A percentile compares a stretch with the other conserved stretches of the same genome.
These are phyloP conservation scores for Sycophila texana DNA, from an alignment of 2,888 invertebrate genomes.

Conservation along the genomic window DNA sequence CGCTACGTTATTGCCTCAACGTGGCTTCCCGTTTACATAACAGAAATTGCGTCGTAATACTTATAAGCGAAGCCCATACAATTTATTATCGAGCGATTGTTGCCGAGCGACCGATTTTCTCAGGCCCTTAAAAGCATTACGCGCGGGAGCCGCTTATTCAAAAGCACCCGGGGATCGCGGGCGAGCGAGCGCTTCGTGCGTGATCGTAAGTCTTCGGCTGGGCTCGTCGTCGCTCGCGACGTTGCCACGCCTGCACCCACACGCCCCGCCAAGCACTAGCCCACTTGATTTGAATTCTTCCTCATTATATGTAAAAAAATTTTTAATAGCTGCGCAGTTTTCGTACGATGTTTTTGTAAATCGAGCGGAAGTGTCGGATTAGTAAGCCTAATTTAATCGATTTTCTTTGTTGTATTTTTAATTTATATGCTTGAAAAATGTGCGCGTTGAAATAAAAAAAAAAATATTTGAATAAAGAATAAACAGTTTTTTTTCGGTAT, in stretches of 20 bases:
- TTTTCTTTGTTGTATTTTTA: no score
- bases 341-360: no score
- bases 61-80: neutral
- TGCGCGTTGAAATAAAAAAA: no score
- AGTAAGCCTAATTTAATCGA: no score
- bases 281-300: constrained; percentile 6
- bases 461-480: no score
- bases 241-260: neutral
- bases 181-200: neutral
- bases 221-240: neutral
- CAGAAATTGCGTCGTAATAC: constrained; percentile 40
- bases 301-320: neutral
- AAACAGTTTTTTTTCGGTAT: no score
- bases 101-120: constrained; percentile 9
- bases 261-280: neutral
- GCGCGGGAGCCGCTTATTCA: neutral
- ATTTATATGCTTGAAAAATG: no score
- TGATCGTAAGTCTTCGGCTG: neutral
- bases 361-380: no score
- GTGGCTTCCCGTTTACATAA: constrained; percentile 55
- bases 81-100: constrained; percentile 32
- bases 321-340: no score
- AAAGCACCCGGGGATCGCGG: neutral
- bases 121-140: neutral
- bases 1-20: constrained; percentile 1